Percentiles rank a stretch among this genome's conserved stretches.
Conservation (phyloP, 2,888 invertebrate species). For the Machimus atricapillus region DNA sequence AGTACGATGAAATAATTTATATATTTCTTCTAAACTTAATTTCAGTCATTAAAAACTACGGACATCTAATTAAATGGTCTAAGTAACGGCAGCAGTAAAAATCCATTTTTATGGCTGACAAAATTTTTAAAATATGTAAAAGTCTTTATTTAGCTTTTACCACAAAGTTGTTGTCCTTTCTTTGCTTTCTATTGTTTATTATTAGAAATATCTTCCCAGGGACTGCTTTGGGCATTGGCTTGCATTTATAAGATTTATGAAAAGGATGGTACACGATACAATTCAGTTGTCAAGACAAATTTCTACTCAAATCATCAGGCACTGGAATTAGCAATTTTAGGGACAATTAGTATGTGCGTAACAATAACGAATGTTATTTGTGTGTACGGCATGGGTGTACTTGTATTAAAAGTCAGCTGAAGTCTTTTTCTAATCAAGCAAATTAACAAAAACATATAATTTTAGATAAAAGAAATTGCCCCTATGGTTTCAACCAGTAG, state of each 20-base stretch:
- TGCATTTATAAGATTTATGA: conserved; percentile 65
- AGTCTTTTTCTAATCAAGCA: conserved; percentile 14
- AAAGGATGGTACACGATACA: conserved; percentile 61
- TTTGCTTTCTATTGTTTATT: neutral
- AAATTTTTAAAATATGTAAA: no score
- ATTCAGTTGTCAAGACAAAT: conserved; percentile 61
- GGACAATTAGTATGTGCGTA: conserved; percentile 73
- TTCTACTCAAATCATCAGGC: conserved; percentile 69
- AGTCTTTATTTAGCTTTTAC: neutral
- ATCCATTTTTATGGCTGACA: no score
- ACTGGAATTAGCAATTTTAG: conserved; percentile 70
- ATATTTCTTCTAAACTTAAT: no score
- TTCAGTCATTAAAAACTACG: no score
- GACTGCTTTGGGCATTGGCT: conserved; percentile 71
- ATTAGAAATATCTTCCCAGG: conserved; percentile 59
- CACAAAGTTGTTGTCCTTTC: neutral
- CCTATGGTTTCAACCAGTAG: conserved; percentile 64
- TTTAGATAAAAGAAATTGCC: conserved; percentile 69
- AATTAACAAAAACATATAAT: neutral
- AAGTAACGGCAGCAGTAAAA: no score
- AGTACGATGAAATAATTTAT: conserved; percentile 49
- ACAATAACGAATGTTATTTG: conserved; percentile 78
- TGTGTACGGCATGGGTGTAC: conserved; percentile 73
- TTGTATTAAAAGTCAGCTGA: conserved; percentile 70
- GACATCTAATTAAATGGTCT: no score